These are phyloP conservation scores for Eclectus roratus DNA, from an alignment of 2,113 vertebrate species.

Conservation along the genomic window DNA sequence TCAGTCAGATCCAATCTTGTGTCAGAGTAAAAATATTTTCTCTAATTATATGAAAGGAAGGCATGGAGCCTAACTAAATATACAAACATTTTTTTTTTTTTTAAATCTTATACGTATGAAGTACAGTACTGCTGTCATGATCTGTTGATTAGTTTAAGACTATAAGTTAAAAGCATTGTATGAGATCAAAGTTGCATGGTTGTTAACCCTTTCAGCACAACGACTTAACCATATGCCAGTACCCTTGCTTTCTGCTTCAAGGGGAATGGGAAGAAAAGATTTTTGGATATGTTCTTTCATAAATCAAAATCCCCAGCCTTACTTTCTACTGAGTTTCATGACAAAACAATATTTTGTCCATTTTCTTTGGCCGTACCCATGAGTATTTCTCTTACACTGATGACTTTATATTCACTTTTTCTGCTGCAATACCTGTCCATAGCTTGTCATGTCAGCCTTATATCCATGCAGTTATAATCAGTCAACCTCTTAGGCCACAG, in stretches of 20 bases:
- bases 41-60: background rate
- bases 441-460: background rate
- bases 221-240: background rate
- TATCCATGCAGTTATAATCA: background rate
- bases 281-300: background rate
- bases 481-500: background rate
- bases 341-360: background rate
- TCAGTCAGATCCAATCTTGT: background rate
- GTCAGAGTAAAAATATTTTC: background rate
- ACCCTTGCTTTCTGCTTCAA: background rate
- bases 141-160: background rate
- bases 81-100: background rate
- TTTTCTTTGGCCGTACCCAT: background rate
- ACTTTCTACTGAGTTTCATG: background rate
- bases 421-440: background rate
- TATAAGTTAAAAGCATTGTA: background rate
- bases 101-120: background rate
- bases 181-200: background rate
- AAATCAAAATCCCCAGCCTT: background rate
- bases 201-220: background rate
- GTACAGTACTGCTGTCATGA: background rate
- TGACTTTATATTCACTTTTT: background rate
- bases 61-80: background rate
- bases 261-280: background rate
- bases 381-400: background rate